Conservation (phyloP, 2,113 vertebrate species). For the Atractosteus spatula region DNA sequence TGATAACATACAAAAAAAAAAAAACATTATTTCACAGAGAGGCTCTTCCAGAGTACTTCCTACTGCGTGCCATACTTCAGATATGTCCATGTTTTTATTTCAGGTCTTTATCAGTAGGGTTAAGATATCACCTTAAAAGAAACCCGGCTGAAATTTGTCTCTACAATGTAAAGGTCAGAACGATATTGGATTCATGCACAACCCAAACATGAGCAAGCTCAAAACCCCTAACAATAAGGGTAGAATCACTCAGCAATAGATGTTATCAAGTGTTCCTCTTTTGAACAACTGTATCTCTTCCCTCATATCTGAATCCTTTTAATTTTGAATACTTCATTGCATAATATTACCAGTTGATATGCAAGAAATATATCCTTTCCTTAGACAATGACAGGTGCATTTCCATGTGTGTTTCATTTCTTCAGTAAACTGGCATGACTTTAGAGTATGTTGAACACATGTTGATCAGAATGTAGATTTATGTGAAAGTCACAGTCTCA, state of each 20-base stretch:
- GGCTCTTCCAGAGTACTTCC: neutral
- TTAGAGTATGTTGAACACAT: no score
- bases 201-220: neutral
- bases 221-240: constrained; percentile 3
- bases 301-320: neutral
- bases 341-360: no score
- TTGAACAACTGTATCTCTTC: constrained; percentile 5
- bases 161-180: neutral
- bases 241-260: neutral
- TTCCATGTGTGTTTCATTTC: no score
- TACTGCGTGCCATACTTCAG: neutral
- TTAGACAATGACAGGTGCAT: no score
- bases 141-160: neutral
- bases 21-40: neutral
- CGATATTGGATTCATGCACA: neutral
- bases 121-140: constrained; percentile 9
- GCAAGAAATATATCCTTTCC: no score
- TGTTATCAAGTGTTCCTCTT: constrained; percentile 1
- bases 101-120: constrained; percentile 6
- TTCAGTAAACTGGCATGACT: no score
- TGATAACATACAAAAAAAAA: no score
- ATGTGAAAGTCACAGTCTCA: no score
- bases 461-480: no score
- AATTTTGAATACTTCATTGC: no score
- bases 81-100: neutral